phyloP scores from a whole-genome alignment of 2,888 invertebrate species.

The Drosophila pseudotalamancana region DNA sequence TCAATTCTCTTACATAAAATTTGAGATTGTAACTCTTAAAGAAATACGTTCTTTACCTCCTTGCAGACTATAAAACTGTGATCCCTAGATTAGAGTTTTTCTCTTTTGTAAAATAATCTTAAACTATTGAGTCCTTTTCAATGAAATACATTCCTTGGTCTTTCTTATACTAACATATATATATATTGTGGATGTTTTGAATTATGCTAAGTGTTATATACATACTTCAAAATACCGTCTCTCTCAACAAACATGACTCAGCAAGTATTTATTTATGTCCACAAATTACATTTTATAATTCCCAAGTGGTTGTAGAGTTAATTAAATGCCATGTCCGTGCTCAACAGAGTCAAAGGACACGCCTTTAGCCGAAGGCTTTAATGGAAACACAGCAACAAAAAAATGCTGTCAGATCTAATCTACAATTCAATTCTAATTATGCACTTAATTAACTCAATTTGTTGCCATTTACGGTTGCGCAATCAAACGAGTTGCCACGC shows the following conservation, averaged over 20 bases:
- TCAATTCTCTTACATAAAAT: too few relatives aligned
- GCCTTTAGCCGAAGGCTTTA: conserved; percentile 3
- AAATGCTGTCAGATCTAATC: conserved; percentile 2
- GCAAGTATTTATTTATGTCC: conserved; percentile 30
- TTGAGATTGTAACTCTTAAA: too few relatives aligned
- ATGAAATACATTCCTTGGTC: too few relatives aligned
- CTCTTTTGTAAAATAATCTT: too few relatives aligned
- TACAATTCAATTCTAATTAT: conserved; percentile 18
- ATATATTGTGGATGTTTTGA: too few relatives aligned
- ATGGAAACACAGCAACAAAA: neutral
- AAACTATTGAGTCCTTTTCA: too few relatives aligned
- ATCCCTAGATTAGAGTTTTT: too few relatives aligned
- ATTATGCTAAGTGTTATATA: too few relatives aligned
- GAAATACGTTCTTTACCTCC: too few relatives aligned
- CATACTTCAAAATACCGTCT: too few relatives aligned
- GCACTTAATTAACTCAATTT: conserved; percentile 44
- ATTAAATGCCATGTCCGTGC: conserved; percentile 15
- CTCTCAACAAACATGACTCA: conserved; percentile 20
- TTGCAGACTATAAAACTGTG: too few relatives aligned
- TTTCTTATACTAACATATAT: too few relatives aligned
- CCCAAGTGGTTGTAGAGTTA: conserved; percentile 21
- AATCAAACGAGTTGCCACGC: conserved; percentile 12
- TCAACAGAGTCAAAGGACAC: conserved; percentile 1
- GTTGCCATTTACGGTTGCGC: conserved; percentile 5
- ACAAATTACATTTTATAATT: conserved; percentile 20